Evolutionary conservation across 1,140 invertebrate species (phyloP).

Genomic region (Drosophila nannoptera): DNA sequence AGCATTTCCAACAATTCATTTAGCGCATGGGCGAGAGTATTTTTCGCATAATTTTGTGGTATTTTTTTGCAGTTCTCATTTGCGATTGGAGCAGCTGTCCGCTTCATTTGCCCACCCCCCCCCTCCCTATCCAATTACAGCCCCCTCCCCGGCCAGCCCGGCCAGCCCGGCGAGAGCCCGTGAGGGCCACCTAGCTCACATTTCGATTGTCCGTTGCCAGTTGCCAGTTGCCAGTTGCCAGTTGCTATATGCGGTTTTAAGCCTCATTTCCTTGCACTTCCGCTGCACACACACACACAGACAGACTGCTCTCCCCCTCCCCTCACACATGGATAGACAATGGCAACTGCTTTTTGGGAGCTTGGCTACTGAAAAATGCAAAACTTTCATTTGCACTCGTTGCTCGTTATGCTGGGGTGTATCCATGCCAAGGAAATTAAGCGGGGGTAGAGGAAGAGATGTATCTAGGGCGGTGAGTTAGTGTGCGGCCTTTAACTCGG

Average conservation of each 20-base stretch:
- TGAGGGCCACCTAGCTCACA: slow-evolving; percentile 46
- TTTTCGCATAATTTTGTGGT: slow-evolving; percentile 58
- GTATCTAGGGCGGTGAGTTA: not conserved
- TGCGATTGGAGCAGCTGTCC: slow-evolving; percentile 11
- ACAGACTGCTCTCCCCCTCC: no score
- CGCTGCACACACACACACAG: slow-evolving; percentile 34
- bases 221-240: slow-evolving; percentile 17
- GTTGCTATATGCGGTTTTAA: slow-evolving; percentile 67
- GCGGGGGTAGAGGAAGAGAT: not conserved
- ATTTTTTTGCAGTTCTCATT: not conserved
- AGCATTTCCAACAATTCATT: slow-evolving; percentile 50
- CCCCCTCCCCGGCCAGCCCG: not conserved
- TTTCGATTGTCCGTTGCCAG: slow-evolving; percentile 57
- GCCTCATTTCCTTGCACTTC: slow-evolving; percentile 73
- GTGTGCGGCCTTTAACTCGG: slow-evolving; percentile 57
- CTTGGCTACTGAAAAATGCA: slow-evolving; percentile 67
- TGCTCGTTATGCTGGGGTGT: slow-evolving; percentile 42
- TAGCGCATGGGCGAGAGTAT: slow-evolving; percentile 12
- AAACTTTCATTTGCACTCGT: slow-evolving; percentile 72
- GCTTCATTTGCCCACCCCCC: not conserved
- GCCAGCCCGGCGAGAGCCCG: no score
- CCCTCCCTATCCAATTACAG: not conserved
- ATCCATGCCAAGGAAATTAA: not conserved
- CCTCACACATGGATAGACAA: slow-evolving; percentile 56
- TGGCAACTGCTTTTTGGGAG: slow-evolving; percentile 55